phyloP scores from a whole-genome alignment of 2,888 invertebrate genomes.

The Pollenia griseotomentosa region DNA sequence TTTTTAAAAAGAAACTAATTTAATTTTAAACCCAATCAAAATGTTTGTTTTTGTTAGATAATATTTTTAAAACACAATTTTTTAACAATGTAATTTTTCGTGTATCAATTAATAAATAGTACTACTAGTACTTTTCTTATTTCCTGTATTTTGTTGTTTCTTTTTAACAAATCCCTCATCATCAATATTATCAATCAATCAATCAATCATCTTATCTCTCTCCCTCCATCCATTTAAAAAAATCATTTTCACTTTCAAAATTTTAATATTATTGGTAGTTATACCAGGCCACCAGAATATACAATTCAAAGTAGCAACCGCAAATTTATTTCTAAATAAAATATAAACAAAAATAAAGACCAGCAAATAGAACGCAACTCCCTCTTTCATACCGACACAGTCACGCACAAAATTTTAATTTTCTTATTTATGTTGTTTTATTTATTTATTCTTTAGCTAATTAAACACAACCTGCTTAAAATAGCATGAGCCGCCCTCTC shows the following conservation, averaged over 20 bases:
- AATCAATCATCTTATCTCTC: neutral
- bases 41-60: too few species aligned
- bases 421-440: neutral
- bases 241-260: conserved; percentile 44
- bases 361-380: too few species aligned
- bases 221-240: neutral
- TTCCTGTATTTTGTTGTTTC: neutral
- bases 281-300: conserved; percentile 51
- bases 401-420: conserved; percentile 15
- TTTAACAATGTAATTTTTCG: too few species aligned
- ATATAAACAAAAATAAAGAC: conserved; percentile 9
- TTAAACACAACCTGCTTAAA: conserved; percentile 49
- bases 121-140: neutral
- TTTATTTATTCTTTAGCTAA: conserved; percentile 46
- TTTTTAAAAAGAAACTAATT: too few species aligned
- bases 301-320: neutral
- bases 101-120: too few species aligned
- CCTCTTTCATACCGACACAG: neutral
- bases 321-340: neutral
- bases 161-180: neutral
- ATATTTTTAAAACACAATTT: too few species aligned
- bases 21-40: too few species aligned
- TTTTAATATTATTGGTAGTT: conserved; percentile 64
- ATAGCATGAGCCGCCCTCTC: conserved; percentile 17
- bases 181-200: neutral